Conservation (phyloP, 2,888 invertebrate species). For the Dione juno region DNA sequence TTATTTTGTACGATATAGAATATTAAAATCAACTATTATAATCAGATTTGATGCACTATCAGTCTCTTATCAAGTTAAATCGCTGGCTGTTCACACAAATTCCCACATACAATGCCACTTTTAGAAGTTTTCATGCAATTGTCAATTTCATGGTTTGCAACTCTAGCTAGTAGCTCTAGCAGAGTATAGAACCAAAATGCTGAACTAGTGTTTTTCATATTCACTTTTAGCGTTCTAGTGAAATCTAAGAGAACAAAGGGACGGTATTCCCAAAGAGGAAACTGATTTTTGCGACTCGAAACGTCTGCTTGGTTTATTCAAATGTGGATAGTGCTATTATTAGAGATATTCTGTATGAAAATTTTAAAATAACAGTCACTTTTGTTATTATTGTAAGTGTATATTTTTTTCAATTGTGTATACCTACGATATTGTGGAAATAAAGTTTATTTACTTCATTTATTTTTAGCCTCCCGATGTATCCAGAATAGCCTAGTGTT, state of each 20-base stretch:
- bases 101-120: not conserved
- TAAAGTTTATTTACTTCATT: too few species aligned
- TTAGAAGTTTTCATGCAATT: not conserved
- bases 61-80: too few species aligned
- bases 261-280: slow-evolving; percentile 31
- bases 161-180: not conserved
- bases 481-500: too few species aligned
- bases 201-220: slow-evolving; percentile 42
- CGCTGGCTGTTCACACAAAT: not conserved
- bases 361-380: not conserved
- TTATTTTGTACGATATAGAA: too few species aligned
- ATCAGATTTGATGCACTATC: too few species aligned
- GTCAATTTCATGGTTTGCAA: slow-evolving; percentile 1
- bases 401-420: too few species aligned
- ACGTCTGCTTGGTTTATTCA: slow-evolving; percentile 32
- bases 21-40: too few species aligned
- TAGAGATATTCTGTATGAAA: slow-evolving; percentile 1
- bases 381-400: too few species aligned
- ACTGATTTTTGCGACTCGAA: slow-evolving; percentile 38
- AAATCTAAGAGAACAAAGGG: slow-evolving; percentile 42
- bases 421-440: too few species aligned
- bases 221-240: slow-evolving; percentile 40
- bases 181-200: slow-evolving; percentile 18
- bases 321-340: slow-evolving; percentile 20
- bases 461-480: too few species aligned